Base-by-base conservation (phyloP, 2,113 vertebrate species). In the Ailurus styani region DNA sequence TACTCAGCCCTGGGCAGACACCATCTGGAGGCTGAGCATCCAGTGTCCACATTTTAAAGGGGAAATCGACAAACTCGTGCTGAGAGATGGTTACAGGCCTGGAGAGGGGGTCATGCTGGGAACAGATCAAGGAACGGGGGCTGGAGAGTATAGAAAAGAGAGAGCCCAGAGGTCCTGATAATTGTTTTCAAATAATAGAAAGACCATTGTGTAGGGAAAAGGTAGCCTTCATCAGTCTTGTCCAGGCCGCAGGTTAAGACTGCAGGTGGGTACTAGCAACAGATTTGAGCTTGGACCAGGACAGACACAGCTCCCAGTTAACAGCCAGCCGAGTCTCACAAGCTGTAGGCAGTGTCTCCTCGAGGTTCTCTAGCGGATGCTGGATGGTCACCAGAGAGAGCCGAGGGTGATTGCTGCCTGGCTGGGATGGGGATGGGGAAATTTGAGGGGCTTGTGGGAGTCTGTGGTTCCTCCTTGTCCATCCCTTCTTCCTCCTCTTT, bases 11-110 rank as follows among this genome's bases (percentile, higher is more conserved):
- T 93, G 57, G 75, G 92, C 94, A 87, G 93, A 27, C 57, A 96
- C 97, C 97, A 97, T 97, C 95, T 97, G 94, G 79, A 97, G 77
- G 90, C 84, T 77, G 87, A 96, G 54, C 94, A 78, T 90, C 95
- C 73, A 9, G 75, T 95, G 68, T 70, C 75, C 90, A 68, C 75
- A 47, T 93, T 96, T 96, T 96, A 55, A 87, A 96, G 78, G n/a
- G 83, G 60, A 98, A 94, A 92, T 52, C 87, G 94, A 96, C 73
- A 60, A 45, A 79, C 83, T 81, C 6, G 0, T 54, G 68, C 87
- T 60, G 84, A 93, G 92, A 91, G 81, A n/a, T 37, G 37, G 54
- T 81, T 54, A 31, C 50, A 60, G 68, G 83, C 68, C 75, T 90
- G 54, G 55, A 91, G 81, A 90, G 31, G 47, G 88, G 72, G 40